Conservation (phyloP, 23 tunicate genomes). For the Ascidia mentula region DNA sequence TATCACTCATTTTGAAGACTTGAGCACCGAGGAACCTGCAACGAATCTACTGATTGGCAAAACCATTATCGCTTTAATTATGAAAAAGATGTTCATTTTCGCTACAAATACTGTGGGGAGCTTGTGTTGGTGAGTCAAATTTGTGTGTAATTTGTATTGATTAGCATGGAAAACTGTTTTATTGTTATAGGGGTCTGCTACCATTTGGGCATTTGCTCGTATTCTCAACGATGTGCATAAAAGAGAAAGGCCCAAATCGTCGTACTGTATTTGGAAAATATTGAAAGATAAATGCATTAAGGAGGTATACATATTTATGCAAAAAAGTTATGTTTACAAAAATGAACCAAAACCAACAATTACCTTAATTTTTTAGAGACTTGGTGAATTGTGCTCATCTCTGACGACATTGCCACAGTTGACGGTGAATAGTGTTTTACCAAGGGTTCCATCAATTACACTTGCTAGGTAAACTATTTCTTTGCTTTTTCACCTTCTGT, state of each 20-base stretch:
- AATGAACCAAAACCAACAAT: background rate
- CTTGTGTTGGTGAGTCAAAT: background rate
- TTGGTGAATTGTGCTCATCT: background rate
- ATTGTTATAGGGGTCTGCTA: conserved; percentile 5
- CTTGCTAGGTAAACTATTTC: background rate
- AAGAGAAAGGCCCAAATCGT: background rate
- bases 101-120: background rate
- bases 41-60: background rate
- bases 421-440: background rate
- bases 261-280: background rate
- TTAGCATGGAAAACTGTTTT: background rate
- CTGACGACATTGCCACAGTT: background rate
- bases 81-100: background rate
- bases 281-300: background rate
- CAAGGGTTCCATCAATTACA: background rate
- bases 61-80: background rate
- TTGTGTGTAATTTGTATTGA: background rate
- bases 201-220: background rate
- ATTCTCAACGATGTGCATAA: background rate
- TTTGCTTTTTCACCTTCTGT: background rate
- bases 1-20: too few relatives aligned
- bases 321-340: background rate
- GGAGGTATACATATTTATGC: conserved; percentile 3
- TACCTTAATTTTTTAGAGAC: background rate
- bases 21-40: too few relatives aligned